Evolutionary conservation across 2,888 invertebrate genomes (phyloP).

Genomic region (Rhamphomyia laevipes): DNA sequence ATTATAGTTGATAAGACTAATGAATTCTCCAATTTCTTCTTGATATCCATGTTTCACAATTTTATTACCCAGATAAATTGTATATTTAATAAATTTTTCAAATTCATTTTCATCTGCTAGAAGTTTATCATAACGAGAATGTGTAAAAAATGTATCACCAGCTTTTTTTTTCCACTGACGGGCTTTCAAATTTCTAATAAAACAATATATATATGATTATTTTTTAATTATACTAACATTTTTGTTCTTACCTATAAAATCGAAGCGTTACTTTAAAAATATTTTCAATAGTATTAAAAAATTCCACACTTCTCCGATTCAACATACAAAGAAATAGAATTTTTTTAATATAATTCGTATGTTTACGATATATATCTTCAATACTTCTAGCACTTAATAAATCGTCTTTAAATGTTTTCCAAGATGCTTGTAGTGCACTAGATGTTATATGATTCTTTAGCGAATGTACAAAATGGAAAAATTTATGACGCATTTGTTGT

Average conservation of each 20-base stretch:
- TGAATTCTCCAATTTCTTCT: constrained; percentile 34
- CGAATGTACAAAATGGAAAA: constrained; percentile 64
- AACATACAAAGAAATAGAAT: constrained; percentile 63
- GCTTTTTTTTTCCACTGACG: constrained; percentile 24
- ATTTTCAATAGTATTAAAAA: constrained; percentile 56
- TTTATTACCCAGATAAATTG: constrained; percentile 35
- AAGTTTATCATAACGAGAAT: constrained; percentile 31
- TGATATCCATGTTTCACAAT: constrained; percentile 35
- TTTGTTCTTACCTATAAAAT: constrained; percentile 30
- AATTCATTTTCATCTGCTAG: constrained; percentile 31
- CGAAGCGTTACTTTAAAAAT: constrained; percentile 61
- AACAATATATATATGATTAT: neutral
- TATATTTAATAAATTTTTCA: constrained; percentile 31
- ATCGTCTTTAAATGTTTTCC: constrained; percentile 61
- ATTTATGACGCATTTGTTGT: constrained; percentile 59
- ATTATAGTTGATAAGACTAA: constrained; percentile 35
- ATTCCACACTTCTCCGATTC: constrained; percentile 54
- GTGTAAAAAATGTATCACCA: constrained; percentile 25
- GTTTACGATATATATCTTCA: constrained; percentile 60
- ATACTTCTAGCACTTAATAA: constrained; percentile 51
- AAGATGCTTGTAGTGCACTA: constrained; percentile 60
- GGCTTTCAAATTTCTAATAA: constrained; percentile 27
- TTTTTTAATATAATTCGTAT: constrained; percentile 62
- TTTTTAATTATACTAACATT: neutral
- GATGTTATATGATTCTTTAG: constrained; percentile 67